Evolutionary conservation across 2,797 vertebrate species (phyloP), one percentile per base, ranked within the genome.

Genomic region (Hapalemur alaotrensis): DNA sequence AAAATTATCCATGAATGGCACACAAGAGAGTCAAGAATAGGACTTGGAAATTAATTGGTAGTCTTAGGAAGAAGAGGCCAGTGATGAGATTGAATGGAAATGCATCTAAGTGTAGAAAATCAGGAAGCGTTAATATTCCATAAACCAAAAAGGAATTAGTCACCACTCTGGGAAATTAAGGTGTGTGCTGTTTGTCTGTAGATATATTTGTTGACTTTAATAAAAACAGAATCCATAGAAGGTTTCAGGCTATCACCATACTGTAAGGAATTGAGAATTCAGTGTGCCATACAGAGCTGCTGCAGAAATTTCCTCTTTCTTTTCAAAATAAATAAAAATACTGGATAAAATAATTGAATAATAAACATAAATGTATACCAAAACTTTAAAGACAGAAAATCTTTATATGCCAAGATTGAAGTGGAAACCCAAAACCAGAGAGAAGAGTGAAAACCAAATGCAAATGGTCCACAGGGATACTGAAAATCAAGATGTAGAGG

Each of bases 241-340:
- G 28, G 17, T 9, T 67, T 86, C n/a, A 20, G 7, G 65, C 23
- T 73, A 65, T 35, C 50, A 79, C 4, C 23, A n/a, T 12, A 35
- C 41, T 23, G 0, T 14, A 82, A 85, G 14, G 17, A 80, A 91
- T 5, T 80, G 59, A 85, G 67, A 78, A 84, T 91, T 48, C n/a
- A 80, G 7, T 10, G 20, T 48, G 22, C 50, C 41, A 35, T 35
- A 35, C 2, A 67, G 30, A 85, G 20, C 35, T 32, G 17, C 57
- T 11, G 25, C 0, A 73, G 54, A 13, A 86, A 95, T 50, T 73
- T 54, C 13, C 9, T 1, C 0, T 46, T 89, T 14, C 32, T 50
- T 8, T 73, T 63, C 61, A 32, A 95, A 91, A 95, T 75, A 91
- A 78, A 63, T 93, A 65, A 38, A 4, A 93, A 89, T 57, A 79